A percentile compares a stretch with the other conserved stretches of the same genome.
phyloP scores from a whole-genome alignment of 1,140 invertebrate genomes.

The Papilio glaucus region DNA sequence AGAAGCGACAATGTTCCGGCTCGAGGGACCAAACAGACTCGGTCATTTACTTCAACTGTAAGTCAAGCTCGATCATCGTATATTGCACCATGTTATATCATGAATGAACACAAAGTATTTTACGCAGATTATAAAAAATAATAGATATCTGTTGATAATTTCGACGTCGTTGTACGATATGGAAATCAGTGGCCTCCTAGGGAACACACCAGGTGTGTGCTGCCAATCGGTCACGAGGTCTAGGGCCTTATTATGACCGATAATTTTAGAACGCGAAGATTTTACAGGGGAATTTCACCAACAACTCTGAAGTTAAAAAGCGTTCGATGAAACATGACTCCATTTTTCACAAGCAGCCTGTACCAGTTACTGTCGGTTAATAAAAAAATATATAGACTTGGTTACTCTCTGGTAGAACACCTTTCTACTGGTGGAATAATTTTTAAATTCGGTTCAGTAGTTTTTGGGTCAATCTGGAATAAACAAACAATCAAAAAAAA shows the following conservation, averaged over 20 bases:
- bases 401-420: too few relatives aligned
- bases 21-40: neutral
- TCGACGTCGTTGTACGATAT: neutral
- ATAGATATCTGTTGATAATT: neutral
- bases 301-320: too few relatives aligned
- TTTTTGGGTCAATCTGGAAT: too few relatives aligned
- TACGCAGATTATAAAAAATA: constrained; percentile 2
- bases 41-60: neutral
- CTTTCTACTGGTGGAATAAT: too few relatives aligned
- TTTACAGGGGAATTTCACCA: neutral
- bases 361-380: too few relatives aligned
- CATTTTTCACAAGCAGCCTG: too few relatives aligned
- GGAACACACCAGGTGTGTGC: constrained; percentile 12
- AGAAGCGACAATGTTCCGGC: constrained; percentile 1
- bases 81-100: constrained; percentile 25
- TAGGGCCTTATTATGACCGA: neutral
- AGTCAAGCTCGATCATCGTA: too few relatives aligned
- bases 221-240: neutral
- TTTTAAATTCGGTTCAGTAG: too few relatives aligned
- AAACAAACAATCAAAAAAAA: too few relatives aligned
- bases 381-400: too few relatives aligned
- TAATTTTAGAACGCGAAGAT: neutral
- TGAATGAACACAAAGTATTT: constrained; percentile 10
- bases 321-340: too few relatives aligned
- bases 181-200: neutral